phyloP scores from a whole-genome alignment of 2,797 vertebrate genomes.

The Fundulus diaphanus region DNA sequence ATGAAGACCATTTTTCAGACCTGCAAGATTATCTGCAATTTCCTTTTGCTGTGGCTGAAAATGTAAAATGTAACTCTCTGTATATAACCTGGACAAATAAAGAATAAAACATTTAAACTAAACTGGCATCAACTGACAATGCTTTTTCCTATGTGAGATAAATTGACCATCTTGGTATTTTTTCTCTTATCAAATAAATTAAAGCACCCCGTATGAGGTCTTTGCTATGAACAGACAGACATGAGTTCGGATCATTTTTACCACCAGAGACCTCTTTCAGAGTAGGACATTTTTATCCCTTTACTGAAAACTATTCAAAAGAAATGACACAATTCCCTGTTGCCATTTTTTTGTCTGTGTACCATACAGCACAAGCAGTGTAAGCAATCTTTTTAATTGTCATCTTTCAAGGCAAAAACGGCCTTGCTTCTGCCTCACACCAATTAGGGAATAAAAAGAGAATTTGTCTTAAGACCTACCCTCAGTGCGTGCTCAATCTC shows the following conservation, averaged over 20 bases:
- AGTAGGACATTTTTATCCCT: constrained; percentile 15
- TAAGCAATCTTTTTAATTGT: constrained; percentile 61
- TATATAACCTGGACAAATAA: no score
- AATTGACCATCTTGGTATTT: neutral
- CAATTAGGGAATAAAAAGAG: constrained; percentile 86
- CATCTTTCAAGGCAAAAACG: constrained; percentile 77
- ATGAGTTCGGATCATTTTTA: neutral
- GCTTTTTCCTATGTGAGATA: no score
- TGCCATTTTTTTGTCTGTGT: constrained; percentile 41
- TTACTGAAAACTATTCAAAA: constrained; percentile 23
- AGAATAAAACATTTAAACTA: neutral
- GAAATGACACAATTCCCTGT: constrained; percentile 35
- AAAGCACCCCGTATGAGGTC: neutral
- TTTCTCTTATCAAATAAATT: neutral
- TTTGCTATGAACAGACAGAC: neutral
- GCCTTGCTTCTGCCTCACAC: constrained; percentile 82
- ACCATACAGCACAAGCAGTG: constrained; percentile 36
- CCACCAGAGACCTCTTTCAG: neutral
- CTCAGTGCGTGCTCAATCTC: constrained; percentile 72
- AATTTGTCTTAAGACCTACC: constrained; percentile 82
- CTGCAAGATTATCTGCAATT: neutral
- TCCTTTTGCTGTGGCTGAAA: neutral
- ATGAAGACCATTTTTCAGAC: no score
- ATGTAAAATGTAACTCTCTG: no score
- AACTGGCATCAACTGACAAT: neutral